Evolutionary conservation across 2,797 vertebrate genomes (phyloP), one percentile per base, ranked within the genome.

Genomic region (Enoplosus armatus): DNA sequence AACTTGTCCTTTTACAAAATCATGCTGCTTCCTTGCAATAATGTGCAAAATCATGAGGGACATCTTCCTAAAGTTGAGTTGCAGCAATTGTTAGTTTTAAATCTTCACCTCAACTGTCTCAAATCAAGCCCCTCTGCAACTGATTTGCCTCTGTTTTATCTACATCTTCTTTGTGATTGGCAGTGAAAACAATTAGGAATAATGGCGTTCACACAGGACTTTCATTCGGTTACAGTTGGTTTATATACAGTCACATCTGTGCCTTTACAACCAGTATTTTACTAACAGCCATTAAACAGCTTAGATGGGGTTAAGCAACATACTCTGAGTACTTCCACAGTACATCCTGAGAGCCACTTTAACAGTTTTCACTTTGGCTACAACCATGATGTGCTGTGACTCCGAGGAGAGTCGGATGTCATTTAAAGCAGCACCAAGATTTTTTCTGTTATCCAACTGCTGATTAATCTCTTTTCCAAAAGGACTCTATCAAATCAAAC

Each of bases 161-260:
- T 35, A 3, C 12, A 26, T 18, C 11, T 47, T 59, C 31, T 50
- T 26, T 74, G 56, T 41, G 33, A 70, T 47, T 39, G 43, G 9
- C 53, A 27, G 41, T 66, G 6, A 48, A 66, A 50, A 39, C 24
- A 35, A 48, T n/a, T 5, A 41, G 39, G 16, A 64, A 51, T 45
- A 66, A 67, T 48, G 26, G 14, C 33, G 55, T 67, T 67, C 35
- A 60, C 70, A 65, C 10, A 43, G n/a, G 14, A 35, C 14, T 3
- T n/a, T 31, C n/a, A n/a, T n/a, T n/a, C n/a, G n/a, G n/a, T n/a
- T n/a, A 45, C 41, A 58, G 22, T 50, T 62, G n/a, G 15, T 31
- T 24, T 63, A 35, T 50, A 60, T 64, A 22, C 29, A 39, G 51
- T 64, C 75, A 53, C 75, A 78, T 70, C 59, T 80, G 67, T 51